Evolutionary conservation across 2,888 invertebrate genomes (phyloP).

Genomic region (Tinea semifulvella): DNA sequence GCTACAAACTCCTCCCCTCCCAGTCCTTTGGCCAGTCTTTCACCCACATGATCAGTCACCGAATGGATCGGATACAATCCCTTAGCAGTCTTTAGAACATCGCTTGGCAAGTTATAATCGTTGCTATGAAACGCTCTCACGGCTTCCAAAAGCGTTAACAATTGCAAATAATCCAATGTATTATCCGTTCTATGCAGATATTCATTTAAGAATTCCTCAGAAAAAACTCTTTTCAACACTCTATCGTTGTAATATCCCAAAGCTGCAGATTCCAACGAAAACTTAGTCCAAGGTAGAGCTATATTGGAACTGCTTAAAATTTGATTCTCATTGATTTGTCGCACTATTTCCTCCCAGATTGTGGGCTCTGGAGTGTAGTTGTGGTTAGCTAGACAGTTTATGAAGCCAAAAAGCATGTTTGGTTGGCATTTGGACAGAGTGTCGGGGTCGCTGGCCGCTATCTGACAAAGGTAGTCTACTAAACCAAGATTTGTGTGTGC

Average conservation of each 20-base stretch:
- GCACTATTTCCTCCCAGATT: conserved; percentile 57
- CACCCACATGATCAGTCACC: conserved; percentile 47
- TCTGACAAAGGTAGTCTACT: conserved; percentile 64
- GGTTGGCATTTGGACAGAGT: conserved; percentile 43
- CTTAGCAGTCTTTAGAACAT: conserved; percentile 41
- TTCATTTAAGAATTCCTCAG: conserved; percentile 49
- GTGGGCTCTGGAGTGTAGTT: conserved; percentile 65
- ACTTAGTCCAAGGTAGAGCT: conserved; percentile 59
- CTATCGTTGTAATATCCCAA: conserved; percentile 66
- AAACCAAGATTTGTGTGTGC: conserved; percentile 66
- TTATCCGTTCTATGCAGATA: conserved; percentile 40
- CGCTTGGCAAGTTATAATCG: conserved; percentile 39
- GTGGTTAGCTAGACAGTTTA: conserved; percentile 64
- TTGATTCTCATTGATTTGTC: conserved; percentile 45
- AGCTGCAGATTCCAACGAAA: conserved; percentile 65
- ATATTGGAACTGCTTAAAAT: conserved; percentile 38
- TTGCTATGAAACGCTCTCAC: conserved; percentile 46
- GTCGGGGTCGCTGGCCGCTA: conserved; percentile 44
- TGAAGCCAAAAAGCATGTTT: conserved; percentile 51
- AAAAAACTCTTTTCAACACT: conserved; percentile 62
- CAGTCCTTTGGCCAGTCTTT: conserved; percentile 58
- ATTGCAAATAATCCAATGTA: conserved; percentile 49
- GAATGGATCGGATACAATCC: conserved; percentile 33
- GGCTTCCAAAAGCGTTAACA: conserved; percentile 66
- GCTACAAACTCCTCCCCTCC: conserved; percentile 66